Conservation (phyloP, 92 coral and sea anemone genomes). For the Siderastrea radians region DNA sequence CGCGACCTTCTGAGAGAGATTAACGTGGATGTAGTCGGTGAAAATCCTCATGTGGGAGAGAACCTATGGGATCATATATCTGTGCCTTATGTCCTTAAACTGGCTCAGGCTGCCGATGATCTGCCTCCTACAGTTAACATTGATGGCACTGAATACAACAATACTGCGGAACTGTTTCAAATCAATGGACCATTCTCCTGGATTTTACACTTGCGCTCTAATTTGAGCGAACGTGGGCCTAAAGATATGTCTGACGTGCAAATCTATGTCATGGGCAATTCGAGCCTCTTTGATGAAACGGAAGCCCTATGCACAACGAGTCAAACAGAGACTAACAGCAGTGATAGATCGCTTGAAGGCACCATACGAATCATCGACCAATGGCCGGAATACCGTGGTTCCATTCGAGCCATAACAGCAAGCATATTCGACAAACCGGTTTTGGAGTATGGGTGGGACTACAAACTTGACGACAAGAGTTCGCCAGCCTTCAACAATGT, state of each 20-base stretch:
- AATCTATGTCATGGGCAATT: constrained; percentile 67
- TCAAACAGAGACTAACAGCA: background rate
- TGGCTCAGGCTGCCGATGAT: constrained; percentile 25
- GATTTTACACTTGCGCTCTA: constrained; percentile 57
- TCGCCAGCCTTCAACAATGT: constrained; percentile 39
- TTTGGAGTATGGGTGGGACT: constrained; percentile 60
- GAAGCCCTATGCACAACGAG: constrained; percentile 37
- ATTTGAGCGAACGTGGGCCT: constrained; percentile 34
- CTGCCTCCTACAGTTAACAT: constrained; percentile 37
- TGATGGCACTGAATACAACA: constrained; percentile 38
- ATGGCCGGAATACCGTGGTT: constrained; percentile 68
- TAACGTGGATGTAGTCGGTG: constrained; percentile 32
- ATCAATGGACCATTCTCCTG: constrained; percentile 70
- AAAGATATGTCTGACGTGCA: constrained; percentile 58
- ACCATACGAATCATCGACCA: constrained; percentile 65
- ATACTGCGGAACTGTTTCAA: constrained; percentile 6
- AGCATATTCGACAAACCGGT: constrained; percentile 59
- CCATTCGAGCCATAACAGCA: constrained; percentile 34
- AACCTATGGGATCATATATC: constrained; percentile 63
- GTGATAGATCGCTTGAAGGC: constrained; percentile 27
- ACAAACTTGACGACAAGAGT: constrained; percentile 38
- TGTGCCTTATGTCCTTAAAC: constrained; percentile 69
- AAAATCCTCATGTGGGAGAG: constrained; percentile 52
- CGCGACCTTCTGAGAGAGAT: constrained; percentile 32
- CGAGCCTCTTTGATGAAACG: constrained; percentile 61